A percentile compares a stretch with the other conserved stretches of the same genome.
phyloP scores from a whole-genome alignment of 2,888 invertebrate species.

The Leucophenga maculata region DNA sequence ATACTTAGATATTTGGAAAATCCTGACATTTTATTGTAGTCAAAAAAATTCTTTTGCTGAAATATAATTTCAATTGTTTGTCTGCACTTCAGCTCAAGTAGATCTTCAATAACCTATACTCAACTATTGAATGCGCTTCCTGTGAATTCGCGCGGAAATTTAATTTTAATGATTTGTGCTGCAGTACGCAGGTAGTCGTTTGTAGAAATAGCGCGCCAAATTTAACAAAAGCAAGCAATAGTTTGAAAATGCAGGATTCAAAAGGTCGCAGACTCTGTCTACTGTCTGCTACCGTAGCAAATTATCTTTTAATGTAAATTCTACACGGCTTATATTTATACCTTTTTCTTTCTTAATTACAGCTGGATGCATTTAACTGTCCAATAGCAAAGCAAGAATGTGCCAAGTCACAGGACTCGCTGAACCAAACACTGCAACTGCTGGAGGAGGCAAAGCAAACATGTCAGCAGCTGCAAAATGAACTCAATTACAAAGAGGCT shows the following conservation, averaged over 20 bases:
- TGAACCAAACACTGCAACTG: constrained; percentile 59
- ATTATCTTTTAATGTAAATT: constrained; percentile 26
- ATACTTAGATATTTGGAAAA: no score
- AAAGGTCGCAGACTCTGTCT: neutral
- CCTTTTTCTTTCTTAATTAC: constrained; percentile 34
- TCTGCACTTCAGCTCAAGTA: constrained; percentile 7
- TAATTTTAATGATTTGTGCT: neutral
- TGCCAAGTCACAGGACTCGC: constrained; percentile 53
- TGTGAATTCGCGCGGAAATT: neutral
- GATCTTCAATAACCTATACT: neutral
- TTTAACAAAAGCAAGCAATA: neutral
- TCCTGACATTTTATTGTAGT: no score
- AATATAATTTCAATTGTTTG: neutral
- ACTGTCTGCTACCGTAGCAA: constrained; percentile 20
- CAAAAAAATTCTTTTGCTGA: neutral
- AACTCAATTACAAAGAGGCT: constrained; percentile 66
- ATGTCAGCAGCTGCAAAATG: constrained; percentile 67
- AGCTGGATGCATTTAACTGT: constrained; percentile 70
- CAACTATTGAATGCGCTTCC: neutral
- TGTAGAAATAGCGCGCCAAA: neutral
- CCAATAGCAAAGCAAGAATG: constrained; percentile 60
- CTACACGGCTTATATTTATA: constrained; percentile 34
- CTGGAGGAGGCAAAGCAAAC: constrained; percentile 63
- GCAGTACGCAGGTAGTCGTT: neutral
- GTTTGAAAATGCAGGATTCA: neutral